Conservation (phyloP, 92 coral and sea anemone genomes). For the Paragorgia papillata region DNA sequence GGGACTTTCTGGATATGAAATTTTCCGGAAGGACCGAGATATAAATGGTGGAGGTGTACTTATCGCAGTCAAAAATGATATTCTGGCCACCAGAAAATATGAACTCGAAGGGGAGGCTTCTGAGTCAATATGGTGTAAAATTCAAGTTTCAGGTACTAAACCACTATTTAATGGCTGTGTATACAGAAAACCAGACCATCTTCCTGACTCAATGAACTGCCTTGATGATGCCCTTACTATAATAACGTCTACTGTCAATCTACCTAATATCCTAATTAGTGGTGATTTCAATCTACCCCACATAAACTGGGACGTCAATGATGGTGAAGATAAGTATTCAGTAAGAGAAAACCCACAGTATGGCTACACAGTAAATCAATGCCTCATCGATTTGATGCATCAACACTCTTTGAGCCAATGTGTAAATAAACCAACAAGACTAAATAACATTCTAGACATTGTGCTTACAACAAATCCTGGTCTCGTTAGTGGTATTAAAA, state of each 20-base stretch:
- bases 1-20: slow-evolving; percentile 23
- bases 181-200: slow-evolving; percentile 45
- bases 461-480: slow-evolving; percentile 14
- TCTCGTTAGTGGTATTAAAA: slow-evolving; percentile 13
- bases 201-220: slow-evolving; percentile 20
- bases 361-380: slow-evolving; percentile 37
- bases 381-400: slow-evolving; percentile 20
- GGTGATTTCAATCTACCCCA: slow-evolving; percentile 46
- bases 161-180: slow-evolving; percentile 38
- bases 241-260: slow-evolving; percentile 19
- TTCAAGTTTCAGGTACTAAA: slow-evolving; percentile 36
- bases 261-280: slow-evolving; percentile 26
- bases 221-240: slow-evolving; percentile 31
- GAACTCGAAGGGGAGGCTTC: slow-evolving; percentile 24
- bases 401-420: slow-evolving; percentile 35
- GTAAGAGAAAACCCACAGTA: slow-evolving; percentile 40
- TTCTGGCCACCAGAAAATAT: slow-evolving; percentile 36
- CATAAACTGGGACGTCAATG: slow-evolving; percentile 22
- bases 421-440: slow-evolving; percentile 28
- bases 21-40: slow-evolving; percentile 44
- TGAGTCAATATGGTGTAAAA: slow-evolving; percentile 32
- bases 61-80: slow-evolving; percentile 41
- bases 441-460: slow-evolving; percentile 19
- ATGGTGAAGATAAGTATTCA: slow-evolving; percentile 9
- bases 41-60: slow-evolving; percentile 34